Evolutionary conservation across 2,797 vertebrate genomes (phyloP).

Genomic region (Apogon hyalosoma): DNA sequence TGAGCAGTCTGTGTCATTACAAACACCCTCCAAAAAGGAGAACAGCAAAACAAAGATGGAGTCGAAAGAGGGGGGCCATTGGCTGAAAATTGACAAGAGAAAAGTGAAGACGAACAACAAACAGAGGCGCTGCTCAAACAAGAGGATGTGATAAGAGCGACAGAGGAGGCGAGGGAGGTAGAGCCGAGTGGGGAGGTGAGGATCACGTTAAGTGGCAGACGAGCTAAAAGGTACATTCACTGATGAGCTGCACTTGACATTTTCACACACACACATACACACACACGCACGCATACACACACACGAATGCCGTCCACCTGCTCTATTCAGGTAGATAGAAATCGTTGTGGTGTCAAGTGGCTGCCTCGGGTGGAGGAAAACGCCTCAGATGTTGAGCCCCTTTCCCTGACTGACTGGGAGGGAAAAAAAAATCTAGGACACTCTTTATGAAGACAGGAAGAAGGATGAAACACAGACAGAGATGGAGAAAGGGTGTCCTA

Average conservation of each 20-base stretch:
- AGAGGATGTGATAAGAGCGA: conserved; percentile 15
- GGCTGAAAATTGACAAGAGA: background rate
- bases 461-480: conserved; percentile 23
- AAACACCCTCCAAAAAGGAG: conserved; percentile 8
- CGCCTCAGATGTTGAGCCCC: conserved; percentile 32
- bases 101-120: conserved; percentile 1
- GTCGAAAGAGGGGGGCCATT: background rate
- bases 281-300: conserved; percentile 11
- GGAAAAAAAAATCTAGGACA: conserved; percentile 37
- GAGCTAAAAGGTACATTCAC: conserved; percentile 42
- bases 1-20: conserved; percentile 28
- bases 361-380: conserved; percentile 43
- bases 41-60: conserved; percentile 2
- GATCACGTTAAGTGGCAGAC: conserved; percentile 25
- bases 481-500: conserved; percentile 13
- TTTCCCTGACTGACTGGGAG: conserved; percentile 20
- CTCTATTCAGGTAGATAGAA: conserved; percentile 42
- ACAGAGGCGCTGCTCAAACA: conserved; percentile 14
- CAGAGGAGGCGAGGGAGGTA: conserved; percentile 8
- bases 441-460: conserved; percentile 38
- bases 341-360: conserved; percentile 43
- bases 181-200: background rate
- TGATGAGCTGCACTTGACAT: conserved; percentile 57
- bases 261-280: conserved; percentile 28
- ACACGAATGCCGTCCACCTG: conserved; percentile 48